A percentile compares a stretch with the other conserved stretches of the same genome.
These are phyloP conservation scores for Dicyrtoma fusca DNA, from an alignment of 2,888 invertebrate species.

Conservation along the genomic window DNA sequence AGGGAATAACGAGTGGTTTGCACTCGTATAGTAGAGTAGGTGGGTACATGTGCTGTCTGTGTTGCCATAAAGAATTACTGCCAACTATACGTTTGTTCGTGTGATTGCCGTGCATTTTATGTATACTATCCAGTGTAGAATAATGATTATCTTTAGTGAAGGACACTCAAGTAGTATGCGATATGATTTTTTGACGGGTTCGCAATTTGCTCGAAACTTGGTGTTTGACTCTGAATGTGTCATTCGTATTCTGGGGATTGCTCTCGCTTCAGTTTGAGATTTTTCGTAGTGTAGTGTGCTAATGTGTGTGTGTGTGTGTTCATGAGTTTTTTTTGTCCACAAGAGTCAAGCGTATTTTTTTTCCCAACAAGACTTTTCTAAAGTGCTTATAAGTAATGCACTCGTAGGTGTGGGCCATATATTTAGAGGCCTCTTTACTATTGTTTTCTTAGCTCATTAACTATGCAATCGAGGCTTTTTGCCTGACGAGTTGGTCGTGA, in stretches of 20 bases:
- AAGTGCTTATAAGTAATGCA: slow-evolving; percentile 7
- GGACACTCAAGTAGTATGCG: slow-evolving; percentile 23
- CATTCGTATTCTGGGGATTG: slow-evolving; percentile 22
- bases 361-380: no score
- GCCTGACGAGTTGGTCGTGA: background rate
- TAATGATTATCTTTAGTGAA: slow-evolving; percentile 26
- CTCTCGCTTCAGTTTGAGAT: background rate
- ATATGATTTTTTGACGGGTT: slow-evolving; percentile 32
- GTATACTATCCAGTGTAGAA: no score
- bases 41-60: background rate
- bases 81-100: background rate
- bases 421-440: slow-evolving; percentile 5
- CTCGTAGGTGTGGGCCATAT: background rate
- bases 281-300: background rate
- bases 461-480: background rate
- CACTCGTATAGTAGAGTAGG: no score
- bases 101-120: no score
- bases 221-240: slow-evolving; percentile 23
- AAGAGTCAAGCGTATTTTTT: background rate
- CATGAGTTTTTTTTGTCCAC: background rate
- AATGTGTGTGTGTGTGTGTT: background rate
- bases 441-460: no score
- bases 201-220: slow-evolving; percentile 24
- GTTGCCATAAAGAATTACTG: background rate
- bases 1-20: no score